Evolutionary conservation across 2,888 invertebrate species (phyloP), one percentile per base, ranked within the genome.

Genomic region (Ischnura elegans): DNA sequence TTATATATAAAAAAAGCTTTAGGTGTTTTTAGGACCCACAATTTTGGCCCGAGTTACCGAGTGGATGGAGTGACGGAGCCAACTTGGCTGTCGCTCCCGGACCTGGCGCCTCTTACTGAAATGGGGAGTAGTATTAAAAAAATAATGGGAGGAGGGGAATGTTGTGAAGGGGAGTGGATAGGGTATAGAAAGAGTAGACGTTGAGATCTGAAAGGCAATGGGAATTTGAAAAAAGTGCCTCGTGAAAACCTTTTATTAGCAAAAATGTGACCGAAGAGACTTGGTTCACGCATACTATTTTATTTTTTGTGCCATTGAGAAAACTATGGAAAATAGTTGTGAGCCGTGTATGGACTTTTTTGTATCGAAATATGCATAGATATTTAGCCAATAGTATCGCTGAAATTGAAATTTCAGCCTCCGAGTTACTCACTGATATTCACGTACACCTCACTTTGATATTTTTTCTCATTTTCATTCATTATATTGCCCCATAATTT

Each of bases 21-120:
- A 76, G 76, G 76, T 76, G 76, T 76, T 76, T 76, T 76, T 36
- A 36, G 36, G 29, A 10, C 13, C 29, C 5, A 0, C 29, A 76
- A 76, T 76, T 76, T 76, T 76, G 76, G 76, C 76, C 6, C 76
- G 76, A 76, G 76, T 76, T 36, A 10, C 76, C 76, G 76, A 76
- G n/a, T 16, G 76, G 13, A 1, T 25, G 76, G 36, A 76, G 76
- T 76, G 76, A 36, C 8, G 76, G 36, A 76, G 76, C 76, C 76
- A 76, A 76, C 29, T 76, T 76, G 76, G 76, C 76, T 36, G 36
- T 76, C 29, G 36, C 76, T 36, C 25, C 76, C 10, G 25, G 36
- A 36, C n/a, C n/a, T 76, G 76, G 76, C 76, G 36, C 36, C 76
- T 13, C 76, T 76, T 10, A 8, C 29, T 36, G 76, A 36, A 29